These are phyloP conservation scores for Pyrrhosoma nymphula DNA, from an alignment of 2,888 invertebrate species.

Conservation along the genomic window DNA sequence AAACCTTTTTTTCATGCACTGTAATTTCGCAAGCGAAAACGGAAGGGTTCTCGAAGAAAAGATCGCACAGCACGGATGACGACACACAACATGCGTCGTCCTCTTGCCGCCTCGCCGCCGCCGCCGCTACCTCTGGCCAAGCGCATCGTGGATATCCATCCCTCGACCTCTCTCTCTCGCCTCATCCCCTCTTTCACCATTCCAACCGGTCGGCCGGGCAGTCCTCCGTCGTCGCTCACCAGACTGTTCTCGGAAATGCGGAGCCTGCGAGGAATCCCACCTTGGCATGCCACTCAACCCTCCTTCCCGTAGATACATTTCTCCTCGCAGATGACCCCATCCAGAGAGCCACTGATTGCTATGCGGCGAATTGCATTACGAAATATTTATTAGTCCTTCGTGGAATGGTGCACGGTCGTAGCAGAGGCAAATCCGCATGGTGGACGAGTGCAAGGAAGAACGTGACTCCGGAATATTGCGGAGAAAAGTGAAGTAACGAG, in stretches of 20 bases:
- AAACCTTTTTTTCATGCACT: neutral
- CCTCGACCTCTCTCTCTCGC: constrained; percentile 17
- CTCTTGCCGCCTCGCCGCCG: neutral
- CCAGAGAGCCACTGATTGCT: neutral
- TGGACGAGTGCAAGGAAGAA: neutral
- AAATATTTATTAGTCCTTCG: neutral
- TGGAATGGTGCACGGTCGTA: neutral
- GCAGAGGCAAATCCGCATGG: neutral
- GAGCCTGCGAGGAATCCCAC: constrained; percentile 56
- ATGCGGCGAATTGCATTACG: neutral
- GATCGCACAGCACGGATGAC: neutral
- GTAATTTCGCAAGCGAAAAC: constrained; percentile 38
- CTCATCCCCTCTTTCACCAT: constrained; percentile 22
- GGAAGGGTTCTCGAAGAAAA: neutral
- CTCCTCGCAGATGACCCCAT: constrained; percentile 11
- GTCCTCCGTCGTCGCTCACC: neutral
- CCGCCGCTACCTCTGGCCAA: neutral
- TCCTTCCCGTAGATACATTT: constrained; percentile 12
- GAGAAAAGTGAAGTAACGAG: neutral
- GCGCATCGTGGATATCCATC: neutral
- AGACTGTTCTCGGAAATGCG: constrained; percentile 51
- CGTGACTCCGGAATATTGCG: neutral
- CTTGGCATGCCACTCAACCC: constrained; percentile 19
- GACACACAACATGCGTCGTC: neutral
- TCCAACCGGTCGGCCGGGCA: constrained; percentile 33